Evolutionary conservation across 2,113 vertebrate species (phyloP), one percentile per base, ranked within the genome.

Genomic region (Phrynosoma blainvillii): DNA sequence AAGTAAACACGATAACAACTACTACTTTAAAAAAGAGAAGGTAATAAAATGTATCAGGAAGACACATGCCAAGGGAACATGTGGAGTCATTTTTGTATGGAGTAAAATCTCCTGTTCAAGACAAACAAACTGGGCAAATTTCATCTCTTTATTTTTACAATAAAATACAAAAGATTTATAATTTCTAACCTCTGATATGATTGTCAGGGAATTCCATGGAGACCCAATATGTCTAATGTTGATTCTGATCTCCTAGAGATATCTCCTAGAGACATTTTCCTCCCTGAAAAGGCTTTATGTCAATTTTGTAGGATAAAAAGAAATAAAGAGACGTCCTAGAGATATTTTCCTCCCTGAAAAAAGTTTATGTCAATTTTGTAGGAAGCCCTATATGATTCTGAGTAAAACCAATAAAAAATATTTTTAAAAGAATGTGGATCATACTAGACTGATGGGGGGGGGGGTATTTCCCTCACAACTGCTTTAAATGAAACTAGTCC

Each of bases 11-110:
- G 85, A 91, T 90, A 1, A 25, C 86, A 90, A 88, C 88, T 93
- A 93, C 89, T 87, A 88, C 75, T 79, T 82, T 93, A 13, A 59
- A 59, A 62, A 62, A 62, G 14, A 62, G 59, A 16, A 62, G 13
- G 92, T 84, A 84, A 73, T 95, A 94, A 93, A 92, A 91, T 80
- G 70, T 95, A 87, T 89, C 93, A 92, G 86, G 91, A 94, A 96
- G 93, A 85, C 92, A 88, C 92, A 85, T 92, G 93, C 94, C 93
- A 92, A 89, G 68, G 79, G 75, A 95, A 92, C 84, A 87, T 92
- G 89, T 21, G 13, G 86, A 88, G 82, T 93, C 87, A 94, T 95
- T 94, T 95, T 94, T 91, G 94, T 96, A 83, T 89, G 85, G 91
- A 90, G 90, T 92, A 94, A 95, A 96, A 94, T 92, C 6, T 93